A percentile compares a stretch with the other conserved stretches of the same genome.
Conservation (phyloP, 2,113 vertebrate species). For the Regulus satrapa region DNA sequence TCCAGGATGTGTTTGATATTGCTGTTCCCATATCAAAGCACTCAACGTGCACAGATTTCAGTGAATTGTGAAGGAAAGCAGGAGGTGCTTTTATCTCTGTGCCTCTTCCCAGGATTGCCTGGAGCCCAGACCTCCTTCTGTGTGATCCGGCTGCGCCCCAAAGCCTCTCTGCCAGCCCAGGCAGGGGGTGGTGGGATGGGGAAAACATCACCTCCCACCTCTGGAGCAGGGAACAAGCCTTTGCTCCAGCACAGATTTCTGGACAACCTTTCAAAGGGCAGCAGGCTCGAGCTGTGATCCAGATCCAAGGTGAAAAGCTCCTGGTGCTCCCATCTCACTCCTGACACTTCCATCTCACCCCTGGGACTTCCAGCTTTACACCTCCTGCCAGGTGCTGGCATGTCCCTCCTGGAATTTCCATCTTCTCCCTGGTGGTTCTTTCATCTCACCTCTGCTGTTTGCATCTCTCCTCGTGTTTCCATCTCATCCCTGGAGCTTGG, state of each 20-base stretch:
- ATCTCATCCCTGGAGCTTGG: background rate
- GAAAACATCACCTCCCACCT: background rate
- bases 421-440: background rate
- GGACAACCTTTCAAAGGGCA: background rate
- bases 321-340: background rate
- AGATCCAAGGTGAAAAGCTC: background rate
- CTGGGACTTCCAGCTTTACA: background rate
- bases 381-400: background rate
- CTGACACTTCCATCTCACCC: background rate
- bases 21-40: background rate
- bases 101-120: background rate
- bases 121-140: background rate
- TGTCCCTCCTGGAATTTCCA: background rate
- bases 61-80: background rate
- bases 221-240: background rate
- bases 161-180: background rate
- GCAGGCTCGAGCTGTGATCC: background rate
- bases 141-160: fast-evolving
- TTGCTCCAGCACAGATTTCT: background rate
- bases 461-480: background rate
- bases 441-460: background rate
- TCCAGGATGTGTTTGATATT: background rate
- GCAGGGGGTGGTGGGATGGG: background rate
- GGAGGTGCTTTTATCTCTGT: background rate
- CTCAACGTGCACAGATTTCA: background rate